A percentile compares a stretch with the other conserved stretches of the same genome.
These are phyloP conservation scores for Chelon labrosus DNA, from an alignment of 2,797 vertebrate species.

Conservation along the genomic window DNA sequence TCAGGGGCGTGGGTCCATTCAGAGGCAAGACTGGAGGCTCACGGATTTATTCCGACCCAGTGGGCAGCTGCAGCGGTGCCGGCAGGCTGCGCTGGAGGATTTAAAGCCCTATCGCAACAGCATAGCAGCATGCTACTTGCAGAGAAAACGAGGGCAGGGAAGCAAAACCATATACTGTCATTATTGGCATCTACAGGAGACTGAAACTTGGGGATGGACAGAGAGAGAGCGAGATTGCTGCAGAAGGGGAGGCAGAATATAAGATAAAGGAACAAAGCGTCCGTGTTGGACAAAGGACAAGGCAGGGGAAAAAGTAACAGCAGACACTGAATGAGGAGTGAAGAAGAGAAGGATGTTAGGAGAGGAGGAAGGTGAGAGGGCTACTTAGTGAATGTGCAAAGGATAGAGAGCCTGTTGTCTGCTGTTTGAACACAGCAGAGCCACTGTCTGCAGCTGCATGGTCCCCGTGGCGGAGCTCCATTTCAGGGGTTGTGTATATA, in stretches of 20 bases:
- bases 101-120: constrained; percentile 58
- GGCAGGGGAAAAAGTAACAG: constrained; percentile 28
- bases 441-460: constrained; percentile 79
- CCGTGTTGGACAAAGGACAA: constrained; percentile 2
- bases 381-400: constrained; percentile 35
- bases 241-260: constrained; percentile 29
- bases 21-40: constrained; percentile 69
- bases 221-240: constrained; percentile 16
- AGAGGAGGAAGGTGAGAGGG: constrained; percentile 51
- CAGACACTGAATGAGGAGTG: constrained; percentile 26
- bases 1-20: constrained; percentile 68
- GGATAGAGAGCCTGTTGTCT: constrained; percentile 77
- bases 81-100: constrained; percentile 60
- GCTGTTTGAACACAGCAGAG: constrained; percentile 66
- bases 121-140: constrained; percentile 50
- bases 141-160: constrained; percentile 62
- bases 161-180: constrained; percentile 64
- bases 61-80: constrained; percentile 60
- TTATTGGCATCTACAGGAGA: constrained; percentile 73
- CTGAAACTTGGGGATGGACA: constrained; percentile 43
- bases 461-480: constrained; percentile 59
- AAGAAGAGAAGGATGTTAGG: constrained; percentile 36
- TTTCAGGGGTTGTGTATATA: constrained; percentile 33
- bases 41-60: constrained; percentile 78
- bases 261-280: constrained; percentile 30